These are phyloP conservation scores for Phoenoteleia sp. DNA, from an alignment of 2,888 invertebrate species.

Conservation along the genomic window DNA sequence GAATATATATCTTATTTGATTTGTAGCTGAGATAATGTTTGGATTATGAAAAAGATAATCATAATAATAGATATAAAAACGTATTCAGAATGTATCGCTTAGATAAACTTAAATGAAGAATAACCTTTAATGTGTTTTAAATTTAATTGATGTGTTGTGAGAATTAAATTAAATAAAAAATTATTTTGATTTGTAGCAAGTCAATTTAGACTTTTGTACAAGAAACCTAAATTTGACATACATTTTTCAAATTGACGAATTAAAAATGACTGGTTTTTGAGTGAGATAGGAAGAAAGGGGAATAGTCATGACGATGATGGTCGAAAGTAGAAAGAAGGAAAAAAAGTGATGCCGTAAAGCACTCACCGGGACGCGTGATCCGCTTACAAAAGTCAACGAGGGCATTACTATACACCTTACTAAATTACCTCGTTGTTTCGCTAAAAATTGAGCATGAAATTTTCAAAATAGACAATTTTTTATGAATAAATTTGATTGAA, in stretches of 20 bases:
- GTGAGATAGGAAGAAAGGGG: constrained; percentile 47
- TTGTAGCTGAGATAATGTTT: too few species aligned
- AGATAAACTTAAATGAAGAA: too few species aligned
- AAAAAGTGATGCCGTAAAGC: constrained; percentile 85
- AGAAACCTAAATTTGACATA: too few species aligned
- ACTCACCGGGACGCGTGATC: constrained; percentile 86
- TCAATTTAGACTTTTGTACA: too few species aligned
- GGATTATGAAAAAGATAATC: too few species aligned
- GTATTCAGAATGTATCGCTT: too few species aligned
- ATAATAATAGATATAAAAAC: too few species aligned
- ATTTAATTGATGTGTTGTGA: too few species aligned
- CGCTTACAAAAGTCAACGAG: constrained; percentile 83
- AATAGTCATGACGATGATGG: constrained; percentile 54
- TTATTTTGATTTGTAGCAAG: too few species aligned
- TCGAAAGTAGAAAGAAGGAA: constrained; percentile 69
- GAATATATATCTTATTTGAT: too few species aligned
- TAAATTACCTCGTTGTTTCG: constrained; percentile 78
- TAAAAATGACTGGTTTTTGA: constrained; percentile 63
- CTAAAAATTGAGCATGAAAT: constrained; percentile 59
- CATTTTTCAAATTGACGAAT: constrained; percentile 35
- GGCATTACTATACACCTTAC: constrained; percentile 76
- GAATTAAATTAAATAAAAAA: too few species aligned
- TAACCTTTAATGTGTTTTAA: too few species aligned
- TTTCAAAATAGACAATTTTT: constrained; percentile 7
- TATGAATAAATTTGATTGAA: not conserved